These are phyloP conservation scores for Haliclona indistincta DNA, from an alignment of 37 sponge, comb jelly and placozoan genomes.

Conservation along the genomic window DNA sequence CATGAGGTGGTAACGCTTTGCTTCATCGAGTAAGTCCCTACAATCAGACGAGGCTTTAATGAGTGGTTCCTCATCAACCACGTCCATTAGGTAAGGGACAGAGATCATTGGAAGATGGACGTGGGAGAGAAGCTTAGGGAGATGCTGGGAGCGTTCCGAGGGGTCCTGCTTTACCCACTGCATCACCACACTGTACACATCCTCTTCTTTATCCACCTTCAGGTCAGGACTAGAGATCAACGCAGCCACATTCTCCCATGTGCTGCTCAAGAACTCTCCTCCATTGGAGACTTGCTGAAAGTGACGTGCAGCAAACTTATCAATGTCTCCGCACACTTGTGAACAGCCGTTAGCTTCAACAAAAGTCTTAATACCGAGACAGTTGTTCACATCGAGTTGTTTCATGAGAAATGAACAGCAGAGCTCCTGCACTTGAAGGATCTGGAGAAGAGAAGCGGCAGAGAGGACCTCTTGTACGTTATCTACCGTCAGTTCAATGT, in stretches of 20 bases:
- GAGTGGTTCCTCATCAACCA: slow-evolving; percentile 71
- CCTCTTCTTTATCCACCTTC: slow-evolving; percentile 85
- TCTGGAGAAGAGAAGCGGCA: slow-evolving; percentile 89
- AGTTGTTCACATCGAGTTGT: slow-evolving; percentile 89
- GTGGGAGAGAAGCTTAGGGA: slow-evolving; percentile 71
- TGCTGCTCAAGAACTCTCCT: slow-evolving; percentile 74
- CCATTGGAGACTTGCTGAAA: slow-evolving; percentile 75
- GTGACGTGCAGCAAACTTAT: slow-evolving; percentile 66
- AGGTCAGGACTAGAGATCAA: slow-evolving; percentile 79
- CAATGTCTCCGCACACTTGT: slow-evolving; percentile 66
- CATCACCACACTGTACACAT: slow-evolving; percentile 83
- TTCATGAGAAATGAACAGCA: slow-evolving; percentile 93
- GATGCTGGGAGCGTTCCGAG: slow-evolving; percentile 58
- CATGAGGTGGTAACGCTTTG: slow-evolving; percentile 89
- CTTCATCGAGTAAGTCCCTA: slow-evolving; percentile 91
- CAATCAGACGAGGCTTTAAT: slow-evolving; percentile 67
- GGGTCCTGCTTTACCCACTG: slow-evolving; percentile 83
- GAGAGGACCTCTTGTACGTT: slow-evolving; percentile 93
- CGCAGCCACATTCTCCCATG: slow-evolving; percentile 65
- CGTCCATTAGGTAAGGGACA: slow-evolving; percentile 75
- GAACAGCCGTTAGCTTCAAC: slow-evolving; percentile 88
- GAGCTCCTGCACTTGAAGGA: slow-evolving; percentile 81
- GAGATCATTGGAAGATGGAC: slow-evolving; percentile 84
- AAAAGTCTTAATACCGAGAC: slow-evolving; percentile 90
- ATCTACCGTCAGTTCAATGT: slow-evolving; percentile 80